phyloP scores from a whole-genome alignment of 2,797 vertebrate species.

The Psittacula derbiana region DNA sequence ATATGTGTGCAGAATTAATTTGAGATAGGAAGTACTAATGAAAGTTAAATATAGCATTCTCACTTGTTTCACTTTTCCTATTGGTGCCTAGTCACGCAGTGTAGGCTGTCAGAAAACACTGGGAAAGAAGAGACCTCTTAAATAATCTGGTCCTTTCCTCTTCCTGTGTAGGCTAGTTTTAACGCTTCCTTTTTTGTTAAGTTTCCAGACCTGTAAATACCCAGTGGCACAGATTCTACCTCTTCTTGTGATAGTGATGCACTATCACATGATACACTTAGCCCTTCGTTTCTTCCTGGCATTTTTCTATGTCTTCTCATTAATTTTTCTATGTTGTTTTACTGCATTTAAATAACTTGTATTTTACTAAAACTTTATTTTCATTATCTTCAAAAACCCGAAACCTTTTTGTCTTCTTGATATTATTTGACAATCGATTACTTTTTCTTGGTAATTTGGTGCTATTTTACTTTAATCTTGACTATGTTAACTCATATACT shows the following conservation, averaged over 20 bases:
- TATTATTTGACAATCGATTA: not conserved
- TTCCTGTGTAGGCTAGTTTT: not conserved
- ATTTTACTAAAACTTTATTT: not conserved
- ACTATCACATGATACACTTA: not conserved
- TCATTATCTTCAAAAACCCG: not conserved
- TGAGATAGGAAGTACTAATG: not conserved
- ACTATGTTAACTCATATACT: fast-evolving
- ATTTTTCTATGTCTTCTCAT: not conserved
- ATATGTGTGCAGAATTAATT: not conserved
- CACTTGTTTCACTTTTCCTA: not conserved
- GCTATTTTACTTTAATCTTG: not conserved
- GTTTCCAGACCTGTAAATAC: not conserved
- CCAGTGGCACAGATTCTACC: not conserved
- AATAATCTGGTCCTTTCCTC: not conserved
- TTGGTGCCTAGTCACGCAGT: not conserved
- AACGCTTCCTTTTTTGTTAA: not conserved
- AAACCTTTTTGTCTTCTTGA: not conserved
- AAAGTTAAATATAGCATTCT: not conserved
- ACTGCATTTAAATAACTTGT: not conserved
- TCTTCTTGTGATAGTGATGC: not conserved
- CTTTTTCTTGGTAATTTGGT: not conserved
- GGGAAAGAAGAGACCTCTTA: not conserved
- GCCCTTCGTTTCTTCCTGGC: not conserved
- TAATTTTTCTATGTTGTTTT: not conserved
- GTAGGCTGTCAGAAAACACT: not conserved